Evolutionary conservation across 2,888 invertebrate genomes (phyloP).

Genomic region (Perithous albicinctus): DNA sequence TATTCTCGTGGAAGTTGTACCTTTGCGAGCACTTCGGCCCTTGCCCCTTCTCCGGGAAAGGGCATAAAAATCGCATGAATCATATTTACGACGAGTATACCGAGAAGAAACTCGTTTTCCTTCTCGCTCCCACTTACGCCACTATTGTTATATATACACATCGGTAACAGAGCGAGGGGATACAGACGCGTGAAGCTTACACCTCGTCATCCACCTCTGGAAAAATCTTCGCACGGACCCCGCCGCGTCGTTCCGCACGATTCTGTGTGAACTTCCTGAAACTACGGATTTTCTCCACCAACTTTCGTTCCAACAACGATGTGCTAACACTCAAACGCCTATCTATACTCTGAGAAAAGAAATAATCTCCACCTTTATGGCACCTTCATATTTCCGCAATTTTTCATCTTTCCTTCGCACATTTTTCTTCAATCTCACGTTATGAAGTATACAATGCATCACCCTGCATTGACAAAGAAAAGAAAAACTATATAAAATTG

Average conservation of each 20-base stretch:
- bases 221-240: conserved; percentile 44
- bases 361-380: conserved; percentile 28
- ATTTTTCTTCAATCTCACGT: not conserved
- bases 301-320: conserved; percentile 35
- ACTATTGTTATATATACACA: conserved; percentile 13
- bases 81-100: conserved; percentile 70
- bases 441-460: not conserved
- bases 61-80: conserved; percentile 73
- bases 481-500: not conserved
- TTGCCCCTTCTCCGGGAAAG: conserved; percentile 36
- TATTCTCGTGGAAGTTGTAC: not conserved
- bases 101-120: conserved; percentile 49
- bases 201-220: conserved; percentile 47
- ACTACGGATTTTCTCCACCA: conserved; percentile 36
- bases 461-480: not conserved
- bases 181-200: conserved; percentile 47
- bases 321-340: conserved; percentile 3
- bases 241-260: conserved; percentile 3
- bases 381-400: conserved; percentile 28
- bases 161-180: conserved; percentile 16
- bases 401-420: not conserved
- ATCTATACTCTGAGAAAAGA: not conserved
- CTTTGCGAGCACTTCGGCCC: not conserved
- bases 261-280: conserved; percentile 35
- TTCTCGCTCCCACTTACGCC: conserved; percentile 27